phyloP scores from a whole-genome alignment of 2,888 invertebrate genomes.

The Drosophila falleni region DNA sequence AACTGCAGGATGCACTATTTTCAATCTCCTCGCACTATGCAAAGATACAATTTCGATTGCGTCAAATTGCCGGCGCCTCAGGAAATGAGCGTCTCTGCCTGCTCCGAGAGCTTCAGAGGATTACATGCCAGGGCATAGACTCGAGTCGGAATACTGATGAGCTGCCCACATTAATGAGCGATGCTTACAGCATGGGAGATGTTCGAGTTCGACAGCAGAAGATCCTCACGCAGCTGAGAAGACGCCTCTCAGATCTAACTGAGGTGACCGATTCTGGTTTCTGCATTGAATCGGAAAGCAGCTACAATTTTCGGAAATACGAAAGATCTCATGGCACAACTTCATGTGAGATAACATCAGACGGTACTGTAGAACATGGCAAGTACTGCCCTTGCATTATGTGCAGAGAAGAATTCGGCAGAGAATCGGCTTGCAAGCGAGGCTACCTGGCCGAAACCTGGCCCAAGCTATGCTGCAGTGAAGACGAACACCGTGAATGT shows the following conservation, averaged over 20 bases:
- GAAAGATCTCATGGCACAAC: background rate
- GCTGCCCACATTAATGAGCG: constrained; percentile 64
- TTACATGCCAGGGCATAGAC: constrained; percentile 61
- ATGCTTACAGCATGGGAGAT: constrained; percentile 65
- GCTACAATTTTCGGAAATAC: constrained; percentile 12
- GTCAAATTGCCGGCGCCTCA: constrained; percentile 70
- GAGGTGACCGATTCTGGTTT: background rate
- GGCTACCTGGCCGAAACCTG: constrained; percentile 37
- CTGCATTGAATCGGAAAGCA: constrained; percentile 25
- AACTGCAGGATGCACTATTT: constrained; percentile 74
- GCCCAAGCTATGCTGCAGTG: background rate
- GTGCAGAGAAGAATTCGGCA: background rate
- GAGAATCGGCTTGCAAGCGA: background rate
- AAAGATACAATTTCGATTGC: constrained; percentile 79
- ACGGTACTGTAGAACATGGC: constrained; percentile 7
- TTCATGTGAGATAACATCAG: too few species aligned
- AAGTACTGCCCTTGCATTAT: constrained; percentile 24
- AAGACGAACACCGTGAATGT: background rate
- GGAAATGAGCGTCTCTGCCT: constrained; percentile 60
- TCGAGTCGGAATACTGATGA: constrained; percentile 25
- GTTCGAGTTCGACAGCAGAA: constrained; percentile 64
- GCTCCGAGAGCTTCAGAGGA: constrained; percentile 69
- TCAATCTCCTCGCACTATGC: constrained; percentile 78
- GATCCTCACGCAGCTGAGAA: constrained; percentile 65
- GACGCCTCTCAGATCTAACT: constrained; percentile 52